Conservation (phyloP, 2,113 vertebrate genomes). For the Grantiella picta region DNA sequence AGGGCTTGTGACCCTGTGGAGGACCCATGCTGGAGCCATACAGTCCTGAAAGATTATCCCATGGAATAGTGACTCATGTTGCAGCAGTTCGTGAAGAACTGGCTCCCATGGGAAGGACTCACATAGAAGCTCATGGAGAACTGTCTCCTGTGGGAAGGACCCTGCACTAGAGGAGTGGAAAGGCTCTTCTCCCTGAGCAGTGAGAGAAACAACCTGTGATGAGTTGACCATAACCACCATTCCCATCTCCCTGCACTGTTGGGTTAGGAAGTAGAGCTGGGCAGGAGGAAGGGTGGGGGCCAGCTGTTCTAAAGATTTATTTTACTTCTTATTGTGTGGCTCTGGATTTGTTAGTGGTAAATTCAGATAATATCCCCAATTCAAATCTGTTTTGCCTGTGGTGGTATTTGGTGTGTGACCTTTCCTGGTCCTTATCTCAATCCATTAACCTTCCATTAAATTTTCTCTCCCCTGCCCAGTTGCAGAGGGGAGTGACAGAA, state of each 20-base stretch:
- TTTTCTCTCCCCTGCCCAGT: not conserved
- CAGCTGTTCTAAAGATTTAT: not conserved
- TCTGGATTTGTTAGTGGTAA: not conserved
- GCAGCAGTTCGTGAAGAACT: not conserved
- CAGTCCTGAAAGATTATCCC: too few species aligned
- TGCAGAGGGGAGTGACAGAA: not conserved
- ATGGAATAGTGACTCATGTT: not conserved
- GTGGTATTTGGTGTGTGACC: not conserved
- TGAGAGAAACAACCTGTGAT: not conserved
- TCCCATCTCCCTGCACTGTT: not conserved
- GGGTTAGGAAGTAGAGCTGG: not conserved
- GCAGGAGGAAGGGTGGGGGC: not conserved
- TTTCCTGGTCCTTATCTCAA: not conserved
- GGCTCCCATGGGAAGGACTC: not conserved
- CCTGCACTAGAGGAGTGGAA: not conserved
- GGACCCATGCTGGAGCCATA: not conserved
- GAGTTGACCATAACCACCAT: too few species aligned
- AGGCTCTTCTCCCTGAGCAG: not conserved
- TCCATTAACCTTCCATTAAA: not conserved
- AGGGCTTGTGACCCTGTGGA: not conserved
- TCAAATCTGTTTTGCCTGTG: not conserved
- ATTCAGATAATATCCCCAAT: not conserved
- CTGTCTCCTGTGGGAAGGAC: not conserved
- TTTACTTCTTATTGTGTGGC: not conserved
- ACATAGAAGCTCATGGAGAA: rapidly evolving